A percentile compares a stretch with the other conserved stretches of the same genome.
Conservation (phyloP, 2,797 vertebrate species). For the Limnodromus scolopaceus region DNA sequence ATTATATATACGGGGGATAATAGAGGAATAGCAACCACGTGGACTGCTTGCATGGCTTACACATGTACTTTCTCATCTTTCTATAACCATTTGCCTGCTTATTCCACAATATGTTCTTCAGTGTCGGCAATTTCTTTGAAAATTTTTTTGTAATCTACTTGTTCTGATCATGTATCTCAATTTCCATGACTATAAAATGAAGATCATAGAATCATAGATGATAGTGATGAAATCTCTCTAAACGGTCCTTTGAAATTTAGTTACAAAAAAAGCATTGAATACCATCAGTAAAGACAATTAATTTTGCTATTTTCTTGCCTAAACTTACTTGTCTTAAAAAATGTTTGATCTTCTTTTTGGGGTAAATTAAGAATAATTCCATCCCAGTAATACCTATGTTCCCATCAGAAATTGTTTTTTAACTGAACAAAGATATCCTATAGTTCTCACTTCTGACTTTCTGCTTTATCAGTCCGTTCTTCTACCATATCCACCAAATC, state of each 20-base stretch:
- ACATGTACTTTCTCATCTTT: not conserved
- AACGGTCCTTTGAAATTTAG: not conserved
- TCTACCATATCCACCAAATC: not conserved
- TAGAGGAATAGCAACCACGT: not conserved
- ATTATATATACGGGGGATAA: not conserved
- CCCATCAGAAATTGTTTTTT: not conserved
- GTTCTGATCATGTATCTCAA: not conserved
- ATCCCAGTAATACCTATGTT: not conserved
- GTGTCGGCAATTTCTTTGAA: not conserved
- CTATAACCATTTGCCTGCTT: conserved; percentile 31
- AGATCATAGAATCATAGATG: not conserved
- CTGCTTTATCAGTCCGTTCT: not conserved
- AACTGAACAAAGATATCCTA: not conserved
- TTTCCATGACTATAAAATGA: not conserved
- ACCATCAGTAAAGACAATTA: not conserved
- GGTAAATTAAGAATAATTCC: not conserved
- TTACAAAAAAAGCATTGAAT: not conserved
- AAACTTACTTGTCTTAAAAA: not conserved
- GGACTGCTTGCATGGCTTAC: not conserved
- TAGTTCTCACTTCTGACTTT: not conserved
- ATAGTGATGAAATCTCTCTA: not conserved
- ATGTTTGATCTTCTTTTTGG: not conserved
- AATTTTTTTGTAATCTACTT: not conserved
- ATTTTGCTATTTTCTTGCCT: not conserved
- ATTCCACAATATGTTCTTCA: conserved; percentile 38